Evolutionary conservation across 2,888 invertebrate genomes (phyloP).

Genomic region (Anaspis maculata): DNA sequence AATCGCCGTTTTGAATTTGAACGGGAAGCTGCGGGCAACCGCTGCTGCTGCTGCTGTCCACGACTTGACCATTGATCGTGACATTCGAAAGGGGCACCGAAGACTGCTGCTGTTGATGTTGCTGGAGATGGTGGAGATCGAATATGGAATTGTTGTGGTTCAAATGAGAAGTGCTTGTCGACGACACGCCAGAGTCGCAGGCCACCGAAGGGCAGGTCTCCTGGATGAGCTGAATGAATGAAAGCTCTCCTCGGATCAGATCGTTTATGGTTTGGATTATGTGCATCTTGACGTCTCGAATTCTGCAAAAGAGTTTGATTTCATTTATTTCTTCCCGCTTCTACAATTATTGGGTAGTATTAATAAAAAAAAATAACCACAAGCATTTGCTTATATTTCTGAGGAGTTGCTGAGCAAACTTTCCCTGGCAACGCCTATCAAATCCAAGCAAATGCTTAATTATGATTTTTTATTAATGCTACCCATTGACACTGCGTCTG

Average conservation of each 20-base stretch:
- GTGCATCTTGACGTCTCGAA: slow-evolving; percentile 30
- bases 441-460: too few relatives aligned
- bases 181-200: slow-evolving; percentile 9
- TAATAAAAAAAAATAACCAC: slow-evolving; percentile 1
- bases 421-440: too few relatives aligned
- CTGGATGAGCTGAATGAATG: slow-evolving; percentile 34
- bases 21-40: slow-evolving; percentile 35
- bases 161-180: too few relatives aligned
- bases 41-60: too few relatives aligned
- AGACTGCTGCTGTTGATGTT: too few relatives aligned
- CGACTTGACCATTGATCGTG: slow-evolving; percentile 30
- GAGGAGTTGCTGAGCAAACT: not conserved
- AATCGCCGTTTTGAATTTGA: slow-evolving; percentile 60
- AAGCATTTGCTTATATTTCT: not conserved
- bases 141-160: slow-evolving; percentile 3
- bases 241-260: slow-evolving; percentile 32
- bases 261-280: slow-evolving; percentile 33
- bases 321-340: too few relatives aligned
- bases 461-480: too few relatives aligned
- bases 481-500: too few relatives aligned
- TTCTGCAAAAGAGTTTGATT: slow-evolving; percentile 20
- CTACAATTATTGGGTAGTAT: too few relatives aligned
- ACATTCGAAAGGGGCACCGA: slow-evolving; percentile 8
- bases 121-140: too few relatives aligned
- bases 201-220: slow-evolving; percentile 24